These are phyloP conservation scores for Pluvianellus socialis DNA, from an alignment of 2,113 vertebrate genomes.

Conservation along the genomic window DNA sequence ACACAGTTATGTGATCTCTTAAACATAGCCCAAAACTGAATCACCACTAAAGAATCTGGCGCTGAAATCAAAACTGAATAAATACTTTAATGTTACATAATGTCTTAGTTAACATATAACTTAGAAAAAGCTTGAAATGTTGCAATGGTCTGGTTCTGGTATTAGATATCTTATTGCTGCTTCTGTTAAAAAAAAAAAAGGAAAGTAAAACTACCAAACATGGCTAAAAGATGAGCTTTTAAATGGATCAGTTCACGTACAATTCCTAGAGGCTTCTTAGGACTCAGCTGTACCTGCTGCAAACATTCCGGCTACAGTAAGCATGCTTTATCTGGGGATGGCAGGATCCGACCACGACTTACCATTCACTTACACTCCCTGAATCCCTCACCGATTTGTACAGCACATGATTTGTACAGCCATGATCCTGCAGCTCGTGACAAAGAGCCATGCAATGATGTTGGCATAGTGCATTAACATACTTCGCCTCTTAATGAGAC, in stretches of 20 bases:
- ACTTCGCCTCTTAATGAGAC: background rate
- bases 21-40: background rate
- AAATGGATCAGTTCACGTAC: background rate
- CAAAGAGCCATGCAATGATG: background rate
- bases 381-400: background rate
- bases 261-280: background rate
- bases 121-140: slow-evolving; percentile 11
- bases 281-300: background rate
- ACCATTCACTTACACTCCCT: background rate
- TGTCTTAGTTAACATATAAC: slow-evolving; percentile 58
- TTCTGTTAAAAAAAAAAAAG: background rate
- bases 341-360: background rate
- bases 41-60: background rate
- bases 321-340: background rate
- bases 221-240: background rate
- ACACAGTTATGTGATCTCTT: background rate
- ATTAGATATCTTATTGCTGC: background rate
- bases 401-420: background rate
- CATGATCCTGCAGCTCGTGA: background rate
- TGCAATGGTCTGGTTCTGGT: background rate
- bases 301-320: background rate
- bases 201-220: background rate
- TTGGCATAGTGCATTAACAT: background rate
- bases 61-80: slow-evolving; percentile 31
- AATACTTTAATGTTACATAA: slow-evolving; percentile 52